Evolutionary conservation across 2,888 invertebrate genomes (phyloP), one percentile per base, ranked within the genome.

Genomic region (Aquatica leii): DNA sequence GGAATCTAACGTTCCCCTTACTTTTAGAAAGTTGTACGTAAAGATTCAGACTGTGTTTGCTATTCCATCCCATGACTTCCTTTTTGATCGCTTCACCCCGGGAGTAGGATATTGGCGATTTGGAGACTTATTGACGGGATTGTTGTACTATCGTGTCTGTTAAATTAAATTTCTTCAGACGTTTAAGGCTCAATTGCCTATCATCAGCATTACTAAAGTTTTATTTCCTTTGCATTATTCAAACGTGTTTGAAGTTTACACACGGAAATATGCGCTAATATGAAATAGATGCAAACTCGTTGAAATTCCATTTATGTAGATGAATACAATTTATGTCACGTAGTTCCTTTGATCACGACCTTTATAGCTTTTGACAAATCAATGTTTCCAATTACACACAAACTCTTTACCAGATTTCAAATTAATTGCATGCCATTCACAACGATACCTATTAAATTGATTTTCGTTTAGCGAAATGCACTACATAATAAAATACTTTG

Each of bases 71-170:
- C 41, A 54, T 49, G 53, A 62, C 55, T 56, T 53, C 46, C 50
- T 61, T 60, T 49, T 65, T 53, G 48, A 51, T 48, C 57, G 37
- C 34, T 24, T 53, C 65, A 49, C 67, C 61, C 62, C 57, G 43
- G 54, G 48, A 55, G 56, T 31, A 74, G 77, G 76, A 77, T 77
- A 77, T 76, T 76, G 76, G 68, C 76, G 75, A 76, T 76, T 76
- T 72, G 62, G 59, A 67, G 71, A 67, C 69, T 69, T 66, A 68
- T 71, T 73, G 71, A 62, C 68, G 68, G 66, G 68, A 70, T 70
- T 73, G 69, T 67, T 65, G 66, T 61, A 66, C 71, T 60, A 69
- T 68, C 70, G 67, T 72, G 69, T 71, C 66, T 56, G 65, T 68
- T 68, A 74, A 74, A 75, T 75, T 77, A 76, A 75, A 76, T 77